These are phyloP conservation scores for Isaurus tuberculatus DNA, from an alignment of 92 coral and sea anemone genomes.

Conservation along the genomic window DNA sequence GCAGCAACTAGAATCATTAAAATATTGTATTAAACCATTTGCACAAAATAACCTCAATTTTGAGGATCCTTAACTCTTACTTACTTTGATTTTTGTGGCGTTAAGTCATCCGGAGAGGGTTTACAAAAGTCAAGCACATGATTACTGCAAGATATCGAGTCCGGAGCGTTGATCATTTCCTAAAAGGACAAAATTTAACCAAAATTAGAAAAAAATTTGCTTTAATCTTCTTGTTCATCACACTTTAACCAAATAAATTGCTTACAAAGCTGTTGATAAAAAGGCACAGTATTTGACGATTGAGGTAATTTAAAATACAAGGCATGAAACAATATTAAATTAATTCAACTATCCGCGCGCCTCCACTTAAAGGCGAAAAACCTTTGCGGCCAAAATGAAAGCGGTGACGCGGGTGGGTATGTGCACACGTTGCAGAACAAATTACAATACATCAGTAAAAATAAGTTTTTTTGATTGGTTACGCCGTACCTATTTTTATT, in stretches of 20 bases:
- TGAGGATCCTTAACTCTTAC: neutral
- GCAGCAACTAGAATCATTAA: constrained; percentile 10
- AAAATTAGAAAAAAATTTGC: neutral
- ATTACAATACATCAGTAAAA: too few species aligned
- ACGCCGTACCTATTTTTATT: too few species aligned
- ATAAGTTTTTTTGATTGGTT: too few species aligned
- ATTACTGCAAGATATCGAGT: constrained; percentile 46
- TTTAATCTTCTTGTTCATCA: neutral
- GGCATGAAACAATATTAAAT: neutral
- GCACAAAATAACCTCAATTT: neutral
- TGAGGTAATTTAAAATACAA: neutral
- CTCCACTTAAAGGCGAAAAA: neutral
- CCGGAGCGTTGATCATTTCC: constrained; percentile 69
- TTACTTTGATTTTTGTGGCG: constrained; percentile 57
- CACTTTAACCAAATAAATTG: neutral
- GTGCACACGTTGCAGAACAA: too few species aligned
- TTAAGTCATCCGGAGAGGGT: constrained; percentile 57
- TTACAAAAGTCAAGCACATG: constrained; percentile 61
- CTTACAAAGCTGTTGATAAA: neutral
- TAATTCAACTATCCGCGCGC: neutral
- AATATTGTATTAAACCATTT: neutral
- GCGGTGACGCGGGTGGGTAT: neutral
- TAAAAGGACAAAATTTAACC: neutral
- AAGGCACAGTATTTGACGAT: neutral
- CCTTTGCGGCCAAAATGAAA: neutral